phyloP scores from a whole-genome alignment of 1,140 invertebrate genomes.

The Venturia canescens region DNA sequence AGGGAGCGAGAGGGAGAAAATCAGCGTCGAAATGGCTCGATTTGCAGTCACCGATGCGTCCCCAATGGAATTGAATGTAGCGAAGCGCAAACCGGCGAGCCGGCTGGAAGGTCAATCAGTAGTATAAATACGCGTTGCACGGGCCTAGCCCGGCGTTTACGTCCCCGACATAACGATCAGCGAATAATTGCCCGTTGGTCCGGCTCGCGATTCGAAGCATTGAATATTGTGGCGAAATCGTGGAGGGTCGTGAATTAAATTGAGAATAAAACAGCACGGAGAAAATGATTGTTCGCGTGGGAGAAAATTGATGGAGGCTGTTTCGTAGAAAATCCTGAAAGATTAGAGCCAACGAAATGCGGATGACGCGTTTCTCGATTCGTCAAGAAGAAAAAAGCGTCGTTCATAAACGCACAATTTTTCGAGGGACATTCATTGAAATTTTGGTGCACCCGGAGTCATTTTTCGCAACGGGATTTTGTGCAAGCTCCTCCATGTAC shows the following conservation, averaged over 20 bases:
- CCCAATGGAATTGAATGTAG: conserved; percentile 34
- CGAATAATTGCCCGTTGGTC: conserved; percentile 9
- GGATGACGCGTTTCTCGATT: not conserved
- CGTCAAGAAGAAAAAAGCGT: not conserved
- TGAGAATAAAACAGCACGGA: not conserved
- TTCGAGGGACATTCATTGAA: too few species aligned
- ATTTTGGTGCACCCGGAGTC: too few species aligned
- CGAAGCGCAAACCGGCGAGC: conserved; percentile 10
- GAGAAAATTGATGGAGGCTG: not conserved
- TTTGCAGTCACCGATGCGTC: conserved; percentile 32
- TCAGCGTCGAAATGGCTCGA: conserved; percentile 19
- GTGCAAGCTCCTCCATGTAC: not conserved
- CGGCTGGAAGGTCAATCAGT: conserved; percentile 30
- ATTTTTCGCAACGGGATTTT: too few species aligned
- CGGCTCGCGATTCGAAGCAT: conserved; percentile 4
- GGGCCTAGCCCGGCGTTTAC: not conserved
- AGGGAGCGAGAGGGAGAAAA: conserved; percentile 15
- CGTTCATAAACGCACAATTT: too few species aligned
- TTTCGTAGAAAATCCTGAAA: not conserved
- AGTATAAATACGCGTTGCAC: conserved; percentile 19
- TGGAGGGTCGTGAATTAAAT: not conserved
- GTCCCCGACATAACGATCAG: not conserved
- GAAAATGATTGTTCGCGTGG: not conserved
- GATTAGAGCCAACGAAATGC: not conserved
- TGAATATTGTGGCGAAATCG: not conserved